Percentiles rank a stretch among this genome's conserved stretches.
Evolutionary conservation across 1,140 invertebrate genomes (phyloP).

Genomic region (Aphelenchoides besseyi): DNA sequence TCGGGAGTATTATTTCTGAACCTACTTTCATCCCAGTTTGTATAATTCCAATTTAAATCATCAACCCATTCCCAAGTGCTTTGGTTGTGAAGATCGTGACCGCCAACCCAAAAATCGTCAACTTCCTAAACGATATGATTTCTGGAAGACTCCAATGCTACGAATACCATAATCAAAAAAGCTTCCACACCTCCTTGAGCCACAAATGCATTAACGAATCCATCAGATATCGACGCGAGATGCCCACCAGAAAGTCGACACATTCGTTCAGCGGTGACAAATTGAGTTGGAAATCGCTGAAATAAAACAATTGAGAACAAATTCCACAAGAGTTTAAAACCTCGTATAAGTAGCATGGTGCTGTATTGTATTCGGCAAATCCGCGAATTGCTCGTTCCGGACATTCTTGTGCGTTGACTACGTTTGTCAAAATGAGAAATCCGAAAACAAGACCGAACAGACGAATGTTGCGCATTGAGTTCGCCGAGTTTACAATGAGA

Average conservation of each 20-base stretch:
- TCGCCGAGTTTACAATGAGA: constrained; percentile 10
- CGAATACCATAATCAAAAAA: constrained; percentile 12
- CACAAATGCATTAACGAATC: constrained; percentile 7
- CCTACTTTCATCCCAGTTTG: constrained; percentile 10
- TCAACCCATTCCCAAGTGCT: constrained; percentile 4
- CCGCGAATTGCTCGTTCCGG: constrained; percentile 7
- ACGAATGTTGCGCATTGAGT: background rate
- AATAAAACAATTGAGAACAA: background rate
- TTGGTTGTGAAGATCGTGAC: constrained; percentile 4
- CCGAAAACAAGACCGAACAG: background rate
- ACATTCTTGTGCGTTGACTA: background rate
- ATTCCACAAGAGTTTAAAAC: background rate
- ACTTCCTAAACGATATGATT: too few species aligned
- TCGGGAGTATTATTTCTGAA: constrained; percentile 17
- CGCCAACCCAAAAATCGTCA: constrained; percentile 16
- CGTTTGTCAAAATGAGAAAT: background rate
- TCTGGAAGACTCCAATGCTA: too few species aligned
- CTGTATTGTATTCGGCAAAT: background rate
- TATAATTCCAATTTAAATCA: background rate
- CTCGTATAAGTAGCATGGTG: constrained; percentile 11
- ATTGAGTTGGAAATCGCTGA: constrained; percentile 2
- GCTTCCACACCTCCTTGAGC: constrained; percentile 9
- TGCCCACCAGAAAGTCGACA: background rate
- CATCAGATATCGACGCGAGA: background rate
- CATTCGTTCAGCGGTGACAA: constrained; percentile 12